A percentile compares a stretch with the other conserved stretches of the same genome.
Evolutionary conservation across 1,140 invertebrate genomes (phyloP).

Genomic region (Coenobita brevimanus): DNA sequence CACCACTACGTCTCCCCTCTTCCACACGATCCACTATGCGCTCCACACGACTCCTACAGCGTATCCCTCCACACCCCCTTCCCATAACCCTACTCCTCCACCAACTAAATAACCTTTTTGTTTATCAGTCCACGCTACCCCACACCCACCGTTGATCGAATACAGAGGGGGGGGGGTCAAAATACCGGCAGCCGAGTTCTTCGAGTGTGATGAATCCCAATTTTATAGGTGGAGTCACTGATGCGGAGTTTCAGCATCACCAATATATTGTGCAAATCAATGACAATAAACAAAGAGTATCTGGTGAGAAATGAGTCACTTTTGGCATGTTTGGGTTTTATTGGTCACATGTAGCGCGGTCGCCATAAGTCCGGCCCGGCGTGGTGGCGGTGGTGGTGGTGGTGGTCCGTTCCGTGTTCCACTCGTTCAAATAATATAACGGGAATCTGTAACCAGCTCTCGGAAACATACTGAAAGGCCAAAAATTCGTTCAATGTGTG

Average conservation of each 20-base stretch:
- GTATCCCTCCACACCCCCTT: too few relatives aligned
- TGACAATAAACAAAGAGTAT: slow-evolving; percentile 51
- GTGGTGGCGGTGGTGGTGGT: background rate
- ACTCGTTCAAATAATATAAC: too few relatives aligned
- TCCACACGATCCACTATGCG: too few relatives aligned
- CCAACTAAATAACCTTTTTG: background rate
- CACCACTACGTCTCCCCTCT: background rate
- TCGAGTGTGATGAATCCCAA: slow-evolving; percentile 39
- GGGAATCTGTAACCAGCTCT: too few relatives aligned
- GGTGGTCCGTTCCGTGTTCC: too few relatives aligned
- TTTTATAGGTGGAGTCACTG: slow-evolving; percentile 46
- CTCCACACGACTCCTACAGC: background rate
- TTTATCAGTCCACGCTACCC: background rate
- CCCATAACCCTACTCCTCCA: background rate
- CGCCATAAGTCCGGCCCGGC: slow-evolving; percentile 29
- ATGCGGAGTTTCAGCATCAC: slow-evolving; percentile 45
- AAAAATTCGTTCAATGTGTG: too few relatives aligned
- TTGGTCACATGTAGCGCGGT: slow-evolving; percentile 29
- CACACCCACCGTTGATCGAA: background rate
- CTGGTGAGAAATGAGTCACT: slow-evolving; percentile 55
- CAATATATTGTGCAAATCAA: slow-evolving; percentile 51
- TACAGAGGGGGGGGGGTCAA: background rate
- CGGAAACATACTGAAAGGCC: too few relatives aligned
- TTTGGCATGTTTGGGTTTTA: slow-evolving; percentile 56
- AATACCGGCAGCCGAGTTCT: slow-evolving; percentile 36